Evolutionary conservation across 2,797 vertebrate species (phyloP), one percentile per base, ranked within the genome.

Genomic region (Acipenser transmontanus): DNA sequence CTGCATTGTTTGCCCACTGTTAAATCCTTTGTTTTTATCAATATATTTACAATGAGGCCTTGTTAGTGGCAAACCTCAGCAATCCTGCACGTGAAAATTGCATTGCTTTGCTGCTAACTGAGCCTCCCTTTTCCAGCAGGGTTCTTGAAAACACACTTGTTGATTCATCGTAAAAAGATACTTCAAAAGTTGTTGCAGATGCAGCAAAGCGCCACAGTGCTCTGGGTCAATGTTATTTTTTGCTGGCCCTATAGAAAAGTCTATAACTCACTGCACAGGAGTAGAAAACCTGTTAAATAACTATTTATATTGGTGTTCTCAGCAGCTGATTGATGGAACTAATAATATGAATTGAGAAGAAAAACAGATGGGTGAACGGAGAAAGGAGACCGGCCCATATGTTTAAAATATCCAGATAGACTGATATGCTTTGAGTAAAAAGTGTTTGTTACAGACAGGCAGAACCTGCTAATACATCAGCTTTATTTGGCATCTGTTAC

Each of bases 361-460:
- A 81, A 81, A 83, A 82, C 87, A 91, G 89, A 91, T 91, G 89
- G 88, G 77, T 71, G 77, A 65, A 73, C 71, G 17, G 72, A 66
- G 68, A 73, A 77, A 82, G 78, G 81, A 87, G 84, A 77, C 82
- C 77, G 34, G 76, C 80, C 87, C 88, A 88, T 88, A 88, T 91
- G 89, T 82, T 78, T 84, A 80, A 86, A 84, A 84, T 84, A 87
- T 85, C 84, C 82, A 83, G 77, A 80, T 83, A 82, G 84, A 85
- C 83, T 85, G 82, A 87, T 88, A 68, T 82, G 83, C 84, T 89
- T 87, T 90, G 87, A 90, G 91, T 89, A 86, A 84, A 89, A 84
- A 85, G 85, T 81, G 83, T 80, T 80, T 80, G 82, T 83, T 83
- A 80, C 84, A 79, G 74, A 73, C 82, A 82, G 76, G 63, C 66